Evolutionary conservation across 2,888 invertebrate species (phyloP).

Genomic region (Euspilapteryx auroguttella): DNA sequence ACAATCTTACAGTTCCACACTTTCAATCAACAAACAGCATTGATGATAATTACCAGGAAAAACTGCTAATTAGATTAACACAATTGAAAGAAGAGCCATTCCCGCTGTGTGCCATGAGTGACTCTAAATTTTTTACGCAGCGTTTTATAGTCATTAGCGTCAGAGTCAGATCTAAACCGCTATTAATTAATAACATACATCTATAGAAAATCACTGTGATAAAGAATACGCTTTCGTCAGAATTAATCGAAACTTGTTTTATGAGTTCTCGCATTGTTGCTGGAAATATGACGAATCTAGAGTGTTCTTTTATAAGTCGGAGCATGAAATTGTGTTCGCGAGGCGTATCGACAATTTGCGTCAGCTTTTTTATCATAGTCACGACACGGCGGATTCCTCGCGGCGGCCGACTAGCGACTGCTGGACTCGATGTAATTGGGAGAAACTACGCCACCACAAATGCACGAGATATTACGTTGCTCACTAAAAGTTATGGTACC

Average conservation of each 20-base stretch:
- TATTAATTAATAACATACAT: conserved; percentile 35
- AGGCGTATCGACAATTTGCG: conserved; percentile 60
- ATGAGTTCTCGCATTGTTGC: conserved; percentile 19
- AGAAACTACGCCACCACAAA: conserved; percentile 54
- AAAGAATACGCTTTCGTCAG: conserved; percentile 2
- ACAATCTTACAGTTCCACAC: too few relatives aligned
- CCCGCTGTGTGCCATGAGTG: conserved; percentile 9
- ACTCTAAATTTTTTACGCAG: conserved; percentile 16
- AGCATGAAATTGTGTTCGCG: conserved; percentile 59
- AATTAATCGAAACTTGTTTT: conserved; percentile 13
- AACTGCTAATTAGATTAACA: conserved; percentile 30
- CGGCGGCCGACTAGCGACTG: conserved; percentile 40
- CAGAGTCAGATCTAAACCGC: conserved; percentile 17
- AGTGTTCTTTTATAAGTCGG: conserved; percentile 37
- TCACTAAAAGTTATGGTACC: conserved; percentile 22
- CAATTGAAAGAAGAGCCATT: conserved; percentile 29
- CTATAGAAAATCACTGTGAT: too few relatives aligned
- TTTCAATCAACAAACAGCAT: too few relatives aligned
- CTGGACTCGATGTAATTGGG: conserved; percentile 56
- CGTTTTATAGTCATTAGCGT: conserved; percentile 32
- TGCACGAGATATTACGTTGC: conserved; percentile 35
- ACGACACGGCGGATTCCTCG: conserved; percentile 55
- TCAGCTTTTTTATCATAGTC: conserved; percentile 58
- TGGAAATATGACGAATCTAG: conserved; percentile 50
- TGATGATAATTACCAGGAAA: conserved; percentile 25